These are phyloP conservation scores for Pachyramphus minor DNA, from an alignment of 2,113 vertebrate species.

Conservation along the genomic window DNA sequence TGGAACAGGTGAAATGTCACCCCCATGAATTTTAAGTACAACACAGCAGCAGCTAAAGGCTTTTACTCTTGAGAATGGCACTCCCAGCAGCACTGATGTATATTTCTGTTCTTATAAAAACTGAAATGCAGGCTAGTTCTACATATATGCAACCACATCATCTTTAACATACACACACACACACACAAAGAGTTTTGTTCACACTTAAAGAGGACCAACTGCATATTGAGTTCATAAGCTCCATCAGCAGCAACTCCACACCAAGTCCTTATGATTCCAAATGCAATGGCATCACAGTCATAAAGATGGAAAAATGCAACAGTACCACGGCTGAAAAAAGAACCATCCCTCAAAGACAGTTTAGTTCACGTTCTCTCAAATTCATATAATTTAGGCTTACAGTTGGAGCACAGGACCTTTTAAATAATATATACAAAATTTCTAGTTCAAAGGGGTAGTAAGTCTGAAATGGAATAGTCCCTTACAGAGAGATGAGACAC, in stretches of 20 bases:
- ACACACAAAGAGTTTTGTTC: background rate
- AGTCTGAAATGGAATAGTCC: background rate
- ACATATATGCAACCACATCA: background rate
- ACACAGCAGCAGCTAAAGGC: background rate
- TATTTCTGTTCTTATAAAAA: background rate
- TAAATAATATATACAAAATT: background rate
- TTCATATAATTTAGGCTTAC: background rate
- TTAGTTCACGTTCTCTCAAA: background rate
- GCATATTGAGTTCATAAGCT: background rate
- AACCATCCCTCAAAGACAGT: background rate
- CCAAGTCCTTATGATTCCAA: background rate
- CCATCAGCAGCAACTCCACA: background rate
- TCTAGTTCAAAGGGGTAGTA: background rate
- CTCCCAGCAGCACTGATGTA: background rate
- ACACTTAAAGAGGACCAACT: background rate
- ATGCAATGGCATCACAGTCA: background rate
- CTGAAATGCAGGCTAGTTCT: background rate
- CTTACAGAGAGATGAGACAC: background rate
- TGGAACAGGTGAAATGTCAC: background rate
- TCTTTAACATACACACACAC: background rate
- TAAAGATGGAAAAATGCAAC: background rate
- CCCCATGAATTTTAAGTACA: background rate
- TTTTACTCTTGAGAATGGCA: background rate
- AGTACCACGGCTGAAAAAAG: background rate
- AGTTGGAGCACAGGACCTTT: background rate